Conservation (phyloP, 2,888 invertebrate genomes). For the Lutraria lutraria region DNA sequence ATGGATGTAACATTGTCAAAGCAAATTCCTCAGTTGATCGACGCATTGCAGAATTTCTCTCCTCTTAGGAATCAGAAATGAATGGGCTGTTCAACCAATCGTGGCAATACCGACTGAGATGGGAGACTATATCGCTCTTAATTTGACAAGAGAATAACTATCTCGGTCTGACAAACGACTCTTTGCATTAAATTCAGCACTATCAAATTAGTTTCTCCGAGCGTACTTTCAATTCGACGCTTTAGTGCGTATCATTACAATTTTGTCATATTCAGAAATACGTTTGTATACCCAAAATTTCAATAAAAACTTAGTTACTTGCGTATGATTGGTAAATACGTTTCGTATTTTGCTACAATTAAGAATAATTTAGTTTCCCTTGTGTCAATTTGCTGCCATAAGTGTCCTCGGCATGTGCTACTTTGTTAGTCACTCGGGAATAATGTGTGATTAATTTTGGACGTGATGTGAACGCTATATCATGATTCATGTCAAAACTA, state of each 20-base stretch:
- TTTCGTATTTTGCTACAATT: not conserved
- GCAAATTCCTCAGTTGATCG: conserved; percentile 5
- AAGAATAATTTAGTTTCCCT: not conserved
- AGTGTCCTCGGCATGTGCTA: not conserved
- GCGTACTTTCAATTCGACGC: not conserved
- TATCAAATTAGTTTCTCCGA: not conserved
- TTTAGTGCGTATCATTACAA: not conserved
- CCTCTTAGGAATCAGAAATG: not conserved
- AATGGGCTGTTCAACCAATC: not conserved
- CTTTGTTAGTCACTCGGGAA: not conserved
- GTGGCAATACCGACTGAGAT: not conserved
- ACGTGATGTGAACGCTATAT: not conserved
- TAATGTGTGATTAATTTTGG: not conserved
- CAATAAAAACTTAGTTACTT: too few relatives aligned
- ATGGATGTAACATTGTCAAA: not conserved
- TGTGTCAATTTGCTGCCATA: not conserved
- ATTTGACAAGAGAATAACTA: not conserved
- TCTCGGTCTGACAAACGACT: not conserved
- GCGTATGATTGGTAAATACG: not conserved
- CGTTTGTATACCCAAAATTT: not conserved
- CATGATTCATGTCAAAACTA: not conserved
- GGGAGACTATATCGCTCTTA: not conserved
- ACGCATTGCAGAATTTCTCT: not conserved
- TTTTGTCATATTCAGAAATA: not conserved
- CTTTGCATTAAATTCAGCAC: not conserved